Percentiles rank a stretch among this genome's conserved stretches.
Evolutionary conservation across 2,797 vertebrate species (phyloP).

Genomic region (Sebastes minor): DNA sequence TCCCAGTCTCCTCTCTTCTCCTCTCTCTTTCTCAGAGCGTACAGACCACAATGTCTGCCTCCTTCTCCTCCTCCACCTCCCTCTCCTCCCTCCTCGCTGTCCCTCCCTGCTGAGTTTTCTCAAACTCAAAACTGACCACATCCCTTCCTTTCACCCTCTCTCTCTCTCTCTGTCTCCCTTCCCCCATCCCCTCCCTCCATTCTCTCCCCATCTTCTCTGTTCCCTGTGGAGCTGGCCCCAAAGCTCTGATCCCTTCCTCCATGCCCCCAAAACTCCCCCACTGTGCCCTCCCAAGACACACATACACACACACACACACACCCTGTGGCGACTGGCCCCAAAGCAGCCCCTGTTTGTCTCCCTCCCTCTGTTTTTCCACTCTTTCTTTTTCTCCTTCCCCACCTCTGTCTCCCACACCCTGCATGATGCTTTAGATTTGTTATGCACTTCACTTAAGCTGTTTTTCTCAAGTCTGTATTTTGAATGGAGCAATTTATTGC

Average conservation of each 20-base stretch:
- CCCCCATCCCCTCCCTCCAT: slow-evolving; percentile 63
- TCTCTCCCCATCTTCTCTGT: slow-evolving; percentile 73
- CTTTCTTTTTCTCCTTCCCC: slow-evolving; percentile 47
- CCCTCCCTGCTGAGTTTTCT: slow-evolving; percentile 64
- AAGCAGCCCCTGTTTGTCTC: slow-evolving; percentile 70
- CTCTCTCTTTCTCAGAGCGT: slow-evolving; percentile 7
- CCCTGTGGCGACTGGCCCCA: slow-evolving; percentile 73
- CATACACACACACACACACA: slow-evolving; percentile 36
- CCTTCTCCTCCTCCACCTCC: slow-evolving; percentile 6
- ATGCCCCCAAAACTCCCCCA: slow-evolving; percentile 68
- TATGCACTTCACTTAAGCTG: slow-evolving; percentile 45
- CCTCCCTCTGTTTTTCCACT: slow-evolving; percentile 70
- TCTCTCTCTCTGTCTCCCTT: slow-evolving; percentile 44
- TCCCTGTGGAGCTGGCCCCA: slow-evolving; percentile 79
- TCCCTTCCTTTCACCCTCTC: slow-evolving; percentile 69
- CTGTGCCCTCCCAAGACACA: slow-evolving; percentile 70
- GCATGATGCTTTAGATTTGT: slow-evolving; percentile 59
- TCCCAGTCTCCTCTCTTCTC: not conserved
- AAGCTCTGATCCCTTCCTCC: slow-evolving; percentile 78
- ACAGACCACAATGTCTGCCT: slow-evolving; percentile 30
- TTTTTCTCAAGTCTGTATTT: slow-evolving; percentile 23
- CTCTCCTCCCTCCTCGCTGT: slow-evolving; percentile 20
- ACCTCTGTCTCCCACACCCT: slow-evolving; percentile 55
- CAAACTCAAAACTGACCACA: slow-evolving; percentile 77
- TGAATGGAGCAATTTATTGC: slow-evolving; percentile 1